Evolutionary conservation across 2,113 vertebrate genomes (phyloP), one percentile per base, ranked within the genome.

Genomic region (Piaya cayana): DNA sequence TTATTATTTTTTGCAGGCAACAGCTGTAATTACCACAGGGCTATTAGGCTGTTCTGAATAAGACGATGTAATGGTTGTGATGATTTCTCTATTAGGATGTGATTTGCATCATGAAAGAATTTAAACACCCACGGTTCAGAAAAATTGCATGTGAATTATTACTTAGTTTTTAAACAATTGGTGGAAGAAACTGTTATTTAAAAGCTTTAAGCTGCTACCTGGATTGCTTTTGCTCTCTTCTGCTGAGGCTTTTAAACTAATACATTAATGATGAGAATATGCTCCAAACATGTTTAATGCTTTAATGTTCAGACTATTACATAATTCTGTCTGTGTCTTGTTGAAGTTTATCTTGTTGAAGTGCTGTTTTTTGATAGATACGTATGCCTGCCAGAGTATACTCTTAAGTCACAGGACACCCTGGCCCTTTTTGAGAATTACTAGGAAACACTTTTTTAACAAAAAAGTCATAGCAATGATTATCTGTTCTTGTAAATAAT

Each of bases 1-100:
- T 81, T 90, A 80, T 47, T 68, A 81, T 23, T 74, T 93, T 93
- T 76, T 71, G 37, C 86, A 78, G 88, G 52, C 72, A 92, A 55
- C 42, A 75, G 49, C 56, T 83, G 60, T 86, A 88, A 88, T 88
- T 92, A 56, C 77, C 30, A 56, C 34, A 75, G 69, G 49, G 30
- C 69, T 91, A 30, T 91, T 91, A 88, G 36, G 16, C 26, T 68
- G 15, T 88, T 92, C 86, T 92, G 43, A 89, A 45, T 78, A 84
- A 52, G 43, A 89, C 8, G 60, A 86, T 29, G 22, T 97, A 93
- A 81, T 86, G 60, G 53, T 27, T 82, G 32, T 53, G 30, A 63
- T 78, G 56, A 67, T 95, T 94, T 80, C 53, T 86, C 37, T 78
- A 32, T 85, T 82, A 93, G n/a, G n/a, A 26, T 83, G 20, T 59